phyloP scores from a whole-genome alignment of 2,113 vertebrate genomes.

The Pandion haliaetus region DNA sequence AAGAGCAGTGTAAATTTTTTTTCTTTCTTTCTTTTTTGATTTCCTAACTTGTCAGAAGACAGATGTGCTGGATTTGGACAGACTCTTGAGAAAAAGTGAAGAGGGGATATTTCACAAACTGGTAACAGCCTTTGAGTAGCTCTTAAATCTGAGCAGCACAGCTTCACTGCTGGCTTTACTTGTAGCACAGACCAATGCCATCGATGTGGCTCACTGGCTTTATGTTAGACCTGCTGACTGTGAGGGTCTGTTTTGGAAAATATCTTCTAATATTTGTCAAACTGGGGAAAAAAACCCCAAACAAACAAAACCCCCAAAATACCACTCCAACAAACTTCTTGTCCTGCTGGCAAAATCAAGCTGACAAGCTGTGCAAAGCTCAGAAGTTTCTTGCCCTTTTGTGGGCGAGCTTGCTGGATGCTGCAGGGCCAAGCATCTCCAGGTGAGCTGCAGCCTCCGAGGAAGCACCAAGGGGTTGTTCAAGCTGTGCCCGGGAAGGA shows the following conservation, averaged over 20 bases:
- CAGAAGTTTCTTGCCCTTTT: neutral
- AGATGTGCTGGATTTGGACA: neutral
- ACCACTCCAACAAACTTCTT: neutral
- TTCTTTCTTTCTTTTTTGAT: neutral
- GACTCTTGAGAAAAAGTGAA: neutral
- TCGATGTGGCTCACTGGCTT: neutral
- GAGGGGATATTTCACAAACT: neutral
- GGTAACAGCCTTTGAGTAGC: neutral
- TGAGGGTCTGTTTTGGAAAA: neutral
- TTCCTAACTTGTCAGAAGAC: neutral
- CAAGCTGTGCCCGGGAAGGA: neutral
- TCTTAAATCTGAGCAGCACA: neutral
- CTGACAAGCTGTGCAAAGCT: neutral
- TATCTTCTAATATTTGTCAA: neutral
- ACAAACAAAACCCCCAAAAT: neutral
- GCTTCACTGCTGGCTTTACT: neutral
- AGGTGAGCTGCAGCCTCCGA: neutral
- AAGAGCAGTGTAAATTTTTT: neutral
- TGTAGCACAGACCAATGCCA: neutral
- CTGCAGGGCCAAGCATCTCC: neutral
- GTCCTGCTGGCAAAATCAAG: neutral
- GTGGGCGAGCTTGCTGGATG: neutral
- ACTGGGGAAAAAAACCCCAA: neutral
- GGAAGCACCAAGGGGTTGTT: fast-evolving
- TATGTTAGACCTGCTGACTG: neutral